phyloP scores from a whole-genome alignment of 2,797 vertebrate species.

The Tokudaia muenninki region DNA sequence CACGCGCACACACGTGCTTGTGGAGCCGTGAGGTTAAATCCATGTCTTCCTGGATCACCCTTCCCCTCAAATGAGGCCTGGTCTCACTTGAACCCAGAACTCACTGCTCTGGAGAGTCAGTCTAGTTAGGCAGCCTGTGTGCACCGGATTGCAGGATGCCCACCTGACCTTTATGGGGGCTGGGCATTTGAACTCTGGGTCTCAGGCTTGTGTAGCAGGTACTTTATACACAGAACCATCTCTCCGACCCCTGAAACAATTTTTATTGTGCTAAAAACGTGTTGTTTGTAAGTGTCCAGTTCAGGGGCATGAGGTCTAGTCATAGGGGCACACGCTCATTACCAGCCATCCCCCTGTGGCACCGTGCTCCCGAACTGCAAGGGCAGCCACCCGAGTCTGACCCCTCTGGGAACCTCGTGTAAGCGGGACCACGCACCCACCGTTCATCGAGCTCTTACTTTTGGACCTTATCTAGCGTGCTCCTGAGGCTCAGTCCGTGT shows the following conservation, averaged over 20 bases:
- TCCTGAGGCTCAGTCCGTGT: not conserved
- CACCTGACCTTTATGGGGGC: not conserved
- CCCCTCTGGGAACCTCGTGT: not conserved
- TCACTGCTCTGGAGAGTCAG: not conserved
- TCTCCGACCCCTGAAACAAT: not conserved
- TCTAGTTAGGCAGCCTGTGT: not conserved
- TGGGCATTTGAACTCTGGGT: not conserved
- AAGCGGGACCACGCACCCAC: accelerated
- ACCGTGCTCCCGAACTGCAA: not conserved
- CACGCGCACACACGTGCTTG: not conserved
- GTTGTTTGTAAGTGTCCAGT: not conserved
- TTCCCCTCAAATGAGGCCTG: not conserved
- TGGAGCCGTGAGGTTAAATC: not conserved
- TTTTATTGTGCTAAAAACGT: not conserved
- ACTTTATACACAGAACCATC: not conserved
- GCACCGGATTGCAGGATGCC: not conserved
- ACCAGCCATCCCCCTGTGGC: no score
- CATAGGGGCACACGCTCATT: no score
- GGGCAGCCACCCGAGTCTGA: not conserved
- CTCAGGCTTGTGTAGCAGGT: not conserved
- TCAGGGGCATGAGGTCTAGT: not conserved
- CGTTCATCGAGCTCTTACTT: not conserved
- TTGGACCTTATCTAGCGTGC: not conserved
- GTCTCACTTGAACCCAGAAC: not conserved
- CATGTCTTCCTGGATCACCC: not conserved